Evolutionary conservation across 2,797 vertebrate species (phyloP).

Genomic region (Sebastes trivittatus): DNA sequence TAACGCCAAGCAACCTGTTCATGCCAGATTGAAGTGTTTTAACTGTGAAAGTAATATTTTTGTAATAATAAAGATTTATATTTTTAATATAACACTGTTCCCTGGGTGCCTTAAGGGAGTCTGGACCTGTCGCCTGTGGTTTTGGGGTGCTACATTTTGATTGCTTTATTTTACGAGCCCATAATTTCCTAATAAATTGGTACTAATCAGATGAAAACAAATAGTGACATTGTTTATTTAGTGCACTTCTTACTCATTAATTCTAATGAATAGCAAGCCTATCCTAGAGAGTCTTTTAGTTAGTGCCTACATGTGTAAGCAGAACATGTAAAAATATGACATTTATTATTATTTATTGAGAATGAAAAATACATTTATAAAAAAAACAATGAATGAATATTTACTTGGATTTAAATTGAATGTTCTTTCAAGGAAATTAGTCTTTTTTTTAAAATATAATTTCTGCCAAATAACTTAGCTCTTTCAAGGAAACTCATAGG

Average conservation of each 20-base stretch:
- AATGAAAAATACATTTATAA: neutral
- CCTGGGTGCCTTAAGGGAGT: no score
- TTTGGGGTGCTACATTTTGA: neutral
- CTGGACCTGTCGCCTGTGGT: no score
- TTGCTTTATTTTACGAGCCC: neutral
- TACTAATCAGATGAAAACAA: neutral
- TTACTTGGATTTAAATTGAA: neutral
- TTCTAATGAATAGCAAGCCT: neutral
- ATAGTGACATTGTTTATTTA: neutral
- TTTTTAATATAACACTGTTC: no score
- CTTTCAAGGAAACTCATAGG: neutral
- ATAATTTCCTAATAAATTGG: neutral
- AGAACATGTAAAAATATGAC: neutral
- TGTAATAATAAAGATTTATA: no score
- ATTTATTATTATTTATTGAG: neutral
- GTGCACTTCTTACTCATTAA: neutral
- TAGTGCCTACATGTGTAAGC: neutral
- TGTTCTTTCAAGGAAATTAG: neutral
- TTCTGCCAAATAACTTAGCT: neutral
- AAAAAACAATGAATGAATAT: neutral
- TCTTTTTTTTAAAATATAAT: neutral
- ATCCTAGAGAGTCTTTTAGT: neutral
- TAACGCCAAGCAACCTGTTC: no score
- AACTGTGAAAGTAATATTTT: no score
- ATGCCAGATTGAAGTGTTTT: no score